A percentile compares a stretch with the other conserved stretches of the same genome.
Conservation (phyloP, 64 coral and sea anemone species). For the Porites australiensis region DNA sequence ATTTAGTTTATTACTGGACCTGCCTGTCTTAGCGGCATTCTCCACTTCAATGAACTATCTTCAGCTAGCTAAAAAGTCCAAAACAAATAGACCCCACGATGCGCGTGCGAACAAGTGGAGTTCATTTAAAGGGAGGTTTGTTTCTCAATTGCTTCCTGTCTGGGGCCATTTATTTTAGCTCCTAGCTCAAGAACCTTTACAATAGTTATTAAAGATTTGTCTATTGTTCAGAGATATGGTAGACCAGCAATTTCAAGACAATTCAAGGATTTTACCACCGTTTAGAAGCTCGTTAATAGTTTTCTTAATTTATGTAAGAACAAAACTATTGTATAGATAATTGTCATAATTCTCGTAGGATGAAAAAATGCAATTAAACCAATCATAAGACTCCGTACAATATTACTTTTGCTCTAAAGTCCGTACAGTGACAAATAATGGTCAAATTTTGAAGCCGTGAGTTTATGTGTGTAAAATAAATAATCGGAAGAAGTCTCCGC, state of each 20-base stretch:
- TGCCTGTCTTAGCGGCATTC: not conserved
- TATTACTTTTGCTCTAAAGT: not conserved
- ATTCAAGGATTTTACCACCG: not conserved
- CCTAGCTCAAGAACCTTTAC: too few species aligned
- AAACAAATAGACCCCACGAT: not conserved
- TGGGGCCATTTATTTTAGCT: not conserved
- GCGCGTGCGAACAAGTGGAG: not conserved
- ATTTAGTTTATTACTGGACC: not conserved
- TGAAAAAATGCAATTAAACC: conserved; percentile 31
- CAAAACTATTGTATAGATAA: conserved; percentile 45
- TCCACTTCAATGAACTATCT: conserved; percentile 3
- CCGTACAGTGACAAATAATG: not conserved
- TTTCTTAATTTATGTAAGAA: conserved; percentile 15
- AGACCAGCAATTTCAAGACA: not conserved
- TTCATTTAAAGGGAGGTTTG: not conserved
- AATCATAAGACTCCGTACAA: not conserved
- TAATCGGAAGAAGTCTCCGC: not conserved
- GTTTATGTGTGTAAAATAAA: conserved; percentile 20
- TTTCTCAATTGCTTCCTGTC: conserved; percentile 33
- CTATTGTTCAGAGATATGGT: not conserved
- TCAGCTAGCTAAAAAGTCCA: not conserved
- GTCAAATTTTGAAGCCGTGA: not conserved
- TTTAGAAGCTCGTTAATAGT: conserved; percentile 18
- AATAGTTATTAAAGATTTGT: not conserved
- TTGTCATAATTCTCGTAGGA: conserved; percentile 18